Evolutionary conservation across 1,140 invertebrate species (phyloP), one percentile per base, ranked within the genome.

Genomic region (Pomphorhynchus laevis): DNA sequence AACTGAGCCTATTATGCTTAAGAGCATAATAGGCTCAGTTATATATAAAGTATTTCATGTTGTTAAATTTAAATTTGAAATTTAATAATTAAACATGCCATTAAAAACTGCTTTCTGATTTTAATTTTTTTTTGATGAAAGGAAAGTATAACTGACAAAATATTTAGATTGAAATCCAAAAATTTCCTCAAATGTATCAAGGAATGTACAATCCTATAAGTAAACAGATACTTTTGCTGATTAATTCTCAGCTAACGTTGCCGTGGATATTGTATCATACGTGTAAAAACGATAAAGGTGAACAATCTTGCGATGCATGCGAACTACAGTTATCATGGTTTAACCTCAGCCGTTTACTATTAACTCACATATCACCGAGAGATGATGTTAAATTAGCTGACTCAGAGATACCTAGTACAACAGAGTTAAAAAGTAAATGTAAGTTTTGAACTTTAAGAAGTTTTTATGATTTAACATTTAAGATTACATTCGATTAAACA

Each of bases 291-390:
- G 24, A 36, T 22, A 37, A 24, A 11, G 40, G 40, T 16, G 29
- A 35, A 14, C 27, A 35, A n/a, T 35, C 32, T 25, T 23, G 32
- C 21, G 40, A 41, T 17, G 17, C 22, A 29, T 42, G 41, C 25
- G 41, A 42, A 42, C 34, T 37, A 38, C 38, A 42, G 12, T 18
- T 42, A 3, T 20, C 38, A 18, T 42, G 41, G 41, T 42, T 42
- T 25, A 37, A 34, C 3, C 31, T 38, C 38, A 35, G 34, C 34
- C 34, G 38, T 22, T 34, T 37, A 37, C 27, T 42, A 20, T 27
- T 42, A 12, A 22, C 17, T 20, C 23, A 42, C 18, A 31, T 42
- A 16, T 37, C 41, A 11, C 41, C 41, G n/a, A 36, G 34, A 20
- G 20, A 42, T 20, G 41, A 42, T 33, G 17, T 38, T 14, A 33